Evolutionary conservation across 2,113 vertebrate genomes (phyloP), one percentile per base, ranked within the genome.

Genomic region (Pelecanus crispus): DNA sequence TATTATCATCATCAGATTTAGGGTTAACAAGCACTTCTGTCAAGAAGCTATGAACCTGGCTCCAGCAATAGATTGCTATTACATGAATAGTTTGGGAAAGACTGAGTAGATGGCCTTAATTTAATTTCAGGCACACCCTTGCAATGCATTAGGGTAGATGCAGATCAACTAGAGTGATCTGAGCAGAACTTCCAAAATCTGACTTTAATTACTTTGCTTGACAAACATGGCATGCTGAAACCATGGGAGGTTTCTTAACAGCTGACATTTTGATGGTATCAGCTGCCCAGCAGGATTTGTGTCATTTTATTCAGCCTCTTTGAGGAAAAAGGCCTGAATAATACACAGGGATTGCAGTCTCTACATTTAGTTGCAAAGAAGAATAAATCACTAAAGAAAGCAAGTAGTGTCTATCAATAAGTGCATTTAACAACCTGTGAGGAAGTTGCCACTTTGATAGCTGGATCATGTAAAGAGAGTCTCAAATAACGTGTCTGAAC

Each of bases 61-160:
- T 94, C 71, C 81, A 94, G 92, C 58, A 79, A 61, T 56, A 59
- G 22, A 73, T 56, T 93, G 78, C 91, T 92, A 17, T 78, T 87
- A 71, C 92, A 80, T 49, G 63, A 90, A 89, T 53, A 45, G n/a
- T 88, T 94, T 94, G 95, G 77, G 94, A 97, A 97, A 81, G 81
- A 90, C 68, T 47, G 58, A 85, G 32, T 67, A 65, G 44, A 81
- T 75, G 59, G 59, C 65, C 52, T 73, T 87, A 85, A 78, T 95
- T 96, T 91, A 81, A 95, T 96, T 94, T 95, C 59, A 55, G 34
- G 66, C 65, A 74, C 75, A 81, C 87, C 68, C 86, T 95, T 93
- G 95, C 94, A 86, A 29, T 67, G 74, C 59, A 38, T 91, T 66
- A 70, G 61, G 26, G 49, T 80, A 85, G 88, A 52, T 45, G 58